Evolutionary conservation across 2,797 vertebrate genomes (phyloP), one percentile per base, ranked within the genome.

Genomic region (Huso huso): DNA sequence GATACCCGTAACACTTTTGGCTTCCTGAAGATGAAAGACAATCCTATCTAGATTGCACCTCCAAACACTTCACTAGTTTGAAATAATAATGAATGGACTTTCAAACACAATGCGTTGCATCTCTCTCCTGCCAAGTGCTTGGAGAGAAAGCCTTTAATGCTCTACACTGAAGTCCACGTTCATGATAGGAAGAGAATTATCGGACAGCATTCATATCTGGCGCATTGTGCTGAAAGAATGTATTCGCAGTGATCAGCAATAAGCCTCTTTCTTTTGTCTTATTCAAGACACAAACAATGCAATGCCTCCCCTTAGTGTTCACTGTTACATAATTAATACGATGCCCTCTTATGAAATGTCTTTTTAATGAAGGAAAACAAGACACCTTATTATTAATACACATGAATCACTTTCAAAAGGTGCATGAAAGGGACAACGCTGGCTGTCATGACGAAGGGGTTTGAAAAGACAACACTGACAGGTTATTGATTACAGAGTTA

Each of bases 361-460:
- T 59, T 18, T 10, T 59, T 8, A 7, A 66, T 63, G 60, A 70
- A 71, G 23, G 55, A 71, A 61, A 67, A 67, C 66, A 49, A 67
- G 62, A 71, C 61, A 70, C 65, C 69, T 66, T 55, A 48, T 15
- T 51, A 58, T 66, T 55, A 48, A 18, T 51, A 58, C 65, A 71
- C 55, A 23, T 10, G 7, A 64, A 67, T 61, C 53, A 55, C 55
- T 61, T 59, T 60, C 49, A 60, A 64, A 64, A 55, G 58, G 49
- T 6, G 13, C 11, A 61, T 58, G 12, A 58, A 11, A 11, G 6
- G 55, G 55, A 7, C 7, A 53, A 51, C 13, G 51, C 48, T 10
- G 37, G 64, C 48, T 70, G 62, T 61, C 62, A 61, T 53, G 49
- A 37, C n/a, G 10, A 37, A 59, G 55, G 6, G 49, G 61, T 13